Percentiles rank a stretch among this genome's conserved stretches.
Conservation (phyloP, 2,797 vertebrate genomes). For the Molossus molossus region DNA sequence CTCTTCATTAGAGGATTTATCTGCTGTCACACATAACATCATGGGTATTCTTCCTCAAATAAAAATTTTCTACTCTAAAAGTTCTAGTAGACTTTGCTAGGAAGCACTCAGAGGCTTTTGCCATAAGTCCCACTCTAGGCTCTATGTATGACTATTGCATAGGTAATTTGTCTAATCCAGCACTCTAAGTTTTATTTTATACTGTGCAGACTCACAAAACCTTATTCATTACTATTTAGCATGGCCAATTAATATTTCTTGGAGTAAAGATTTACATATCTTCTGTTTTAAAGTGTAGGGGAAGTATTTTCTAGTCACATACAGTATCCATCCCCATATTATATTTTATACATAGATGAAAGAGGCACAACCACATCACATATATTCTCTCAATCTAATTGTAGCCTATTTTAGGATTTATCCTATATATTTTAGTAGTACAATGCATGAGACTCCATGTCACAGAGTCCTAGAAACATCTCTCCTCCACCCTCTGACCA, state of each 20-base stretch:
- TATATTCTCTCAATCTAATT: slow-evolving; percentile 18
- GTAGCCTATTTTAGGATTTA: neutral
- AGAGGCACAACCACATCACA: neutral
- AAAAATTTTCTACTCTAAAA: neutral
- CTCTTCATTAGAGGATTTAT: neutral
- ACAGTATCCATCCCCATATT: neutral
- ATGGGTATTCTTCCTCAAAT: neutral
- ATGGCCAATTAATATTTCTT: neutral
- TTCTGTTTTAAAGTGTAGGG: neutral
- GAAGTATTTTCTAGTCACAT: neutral
- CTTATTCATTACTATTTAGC: neutral
- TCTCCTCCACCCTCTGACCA: neutral
- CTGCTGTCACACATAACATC: neutral
- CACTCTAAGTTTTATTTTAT: neutral
- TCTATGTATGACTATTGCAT: neutral
- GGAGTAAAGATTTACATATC: neutral
- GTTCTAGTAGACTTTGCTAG: neutral
- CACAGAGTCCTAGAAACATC: neutral
- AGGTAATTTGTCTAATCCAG: neutral
- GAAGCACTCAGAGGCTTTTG: neutral
- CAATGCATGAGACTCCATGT: neutral
- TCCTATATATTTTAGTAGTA: neutral
- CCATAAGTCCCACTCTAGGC: neutral
- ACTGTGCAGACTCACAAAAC: neutral
- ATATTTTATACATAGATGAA: neutral